Percentiles rank a stretch among this genome's conserved stretches.
These are phyloP conservation scores for Aleiodes testaceus DNA, from an alignment of 2,888 invertebrate genomes.

Conservation along the genomic window DNA sequence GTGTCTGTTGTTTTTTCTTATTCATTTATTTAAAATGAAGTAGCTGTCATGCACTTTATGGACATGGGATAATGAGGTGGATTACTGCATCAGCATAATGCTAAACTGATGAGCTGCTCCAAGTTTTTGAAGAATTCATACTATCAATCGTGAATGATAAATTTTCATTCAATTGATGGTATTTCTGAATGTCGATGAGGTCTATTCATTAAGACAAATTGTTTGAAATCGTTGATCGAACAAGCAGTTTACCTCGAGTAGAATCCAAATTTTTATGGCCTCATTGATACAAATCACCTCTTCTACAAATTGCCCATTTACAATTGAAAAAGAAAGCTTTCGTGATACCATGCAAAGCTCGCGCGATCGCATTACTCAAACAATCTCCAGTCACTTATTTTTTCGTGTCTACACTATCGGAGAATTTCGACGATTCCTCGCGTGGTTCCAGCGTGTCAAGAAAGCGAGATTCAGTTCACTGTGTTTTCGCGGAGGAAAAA, in stretches of 20 bases:
- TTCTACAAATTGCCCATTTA: slow-evolving; percentile 27
- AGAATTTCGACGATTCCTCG: slow-evolving; percentile 17
- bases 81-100: not conserved
- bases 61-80: slow-evolving; percentile 11
- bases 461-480: slow-evolving; percentile 1
- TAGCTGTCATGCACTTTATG: slow-evolving; percentile 17
- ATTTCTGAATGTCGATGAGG: too few relatives aligned
- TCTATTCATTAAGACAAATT: too few relatives aligned
- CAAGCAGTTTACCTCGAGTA: not conserved
- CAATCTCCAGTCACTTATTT: slow-evolving; percentile 42
- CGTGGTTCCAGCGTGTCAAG: slow-evolving; percentile 22
- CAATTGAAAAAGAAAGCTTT: slow-evolving; percentile 37
- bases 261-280: slow-evolving; percentile 24
- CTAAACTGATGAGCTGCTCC: not conserved
- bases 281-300: slow-evolving; percentile 38
- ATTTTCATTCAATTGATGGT: too few relatives aligned
- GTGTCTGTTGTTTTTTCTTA: slow-evolving; percentile 48
- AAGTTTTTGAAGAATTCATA: too few relatives aligned
- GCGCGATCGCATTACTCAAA: slow-evolving; percentile 37
- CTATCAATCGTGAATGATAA: too few relatives aligned
- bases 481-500: not conserved
- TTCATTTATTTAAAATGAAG: not conserved
- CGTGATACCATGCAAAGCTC: slow-evolving; percentile 41
- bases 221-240: too few relatives aligned
- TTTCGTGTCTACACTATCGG: slow-evolving; percentile 27